Conservation (phyloP, 2,888 invertebrate species). For the Leptopilina myrica region DNA sequence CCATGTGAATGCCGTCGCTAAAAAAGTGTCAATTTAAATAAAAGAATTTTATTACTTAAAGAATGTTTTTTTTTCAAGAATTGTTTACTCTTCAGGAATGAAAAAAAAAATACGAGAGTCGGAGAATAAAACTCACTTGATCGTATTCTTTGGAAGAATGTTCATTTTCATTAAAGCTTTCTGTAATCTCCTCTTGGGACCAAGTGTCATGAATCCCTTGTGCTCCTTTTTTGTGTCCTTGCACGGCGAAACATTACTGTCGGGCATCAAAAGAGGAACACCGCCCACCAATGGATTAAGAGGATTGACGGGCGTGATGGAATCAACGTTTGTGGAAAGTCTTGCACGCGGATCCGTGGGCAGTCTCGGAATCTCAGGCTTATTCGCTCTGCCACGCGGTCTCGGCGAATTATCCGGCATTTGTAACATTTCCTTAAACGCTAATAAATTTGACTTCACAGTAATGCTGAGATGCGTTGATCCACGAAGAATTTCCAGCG, state of each 20-base stretch:
- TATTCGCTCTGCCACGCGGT: constrained; percentile 80
- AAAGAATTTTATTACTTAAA: not conserved
- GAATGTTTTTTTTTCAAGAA: no score
- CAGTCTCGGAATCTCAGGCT: constrained; percentile 77
- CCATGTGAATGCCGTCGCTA: constrained; percentile 82
- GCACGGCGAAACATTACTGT: constrained; percentile 74
- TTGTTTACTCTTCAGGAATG: not conserved
- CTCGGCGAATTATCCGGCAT: constrained; percentile 90
- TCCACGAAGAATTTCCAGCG: constrained; percentile 93
- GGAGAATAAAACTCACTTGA: constrained; percentile 75
- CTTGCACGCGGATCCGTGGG: constrained; percentile 84
- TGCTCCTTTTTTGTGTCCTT: constrained; percentile 81
- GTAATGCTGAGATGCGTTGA: constrained; percentile 97
- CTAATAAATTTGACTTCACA: constrained; percentile 96
- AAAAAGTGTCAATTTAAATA: constrained; percentile 54
- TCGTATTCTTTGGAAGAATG: constrained; percentile 90
- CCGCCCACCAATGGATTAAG: constrained; percentile 69
- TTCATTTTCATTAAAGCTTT: constrained; percentile 94
- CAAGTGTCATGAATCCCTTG: constrained; percentile 91
- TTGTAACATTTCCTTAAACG: constrained; percentile 84
- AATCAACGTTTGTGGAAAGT: constrained; percentile 86
- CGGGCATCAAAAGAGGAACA: constrained; percentile 71
- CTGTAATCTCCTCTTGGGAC: constrained; percentile 89
- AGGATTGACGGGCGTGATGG: constrained; percentile 73
- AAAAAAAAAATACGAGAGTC: no score